A percentile compares a stretch with the other conserved stretches of the same genome.
Conservation (phyloP, 1,140 invertebrate species). For the Leptinotarsa texana region DNA sequence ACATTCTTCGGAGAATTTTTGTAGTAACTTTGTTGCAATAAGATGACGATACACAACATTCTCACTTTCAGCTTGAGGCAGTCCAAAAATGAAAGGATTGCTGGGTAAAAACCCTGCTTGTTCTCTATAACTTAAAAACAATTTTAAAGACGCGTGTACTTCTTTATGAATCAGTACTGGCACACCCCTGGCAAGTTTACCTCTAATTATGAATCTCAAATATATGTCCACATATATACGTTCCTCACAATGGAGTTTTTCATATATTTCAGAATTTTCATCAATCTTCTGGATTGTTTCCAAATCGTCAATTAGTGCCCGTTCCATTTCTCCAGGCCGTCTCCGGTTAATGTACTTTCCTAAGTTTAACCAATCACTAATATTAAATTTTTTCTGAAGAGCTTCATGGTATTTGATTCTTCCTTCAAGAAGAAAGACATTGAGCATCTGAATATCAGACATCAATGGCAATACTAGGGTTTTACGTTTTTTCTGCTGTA, state of each 20-base stretch:
- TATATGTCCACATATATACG: neutral
- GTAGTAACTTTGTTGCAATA: neutral
- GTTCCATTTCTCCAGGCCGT: neutral
- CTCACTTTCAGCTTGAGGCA: neutral
- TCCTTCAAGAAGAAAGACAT: neutral
- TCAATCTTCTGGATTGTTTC: neutral
- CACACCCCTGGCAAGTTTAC: neutral
- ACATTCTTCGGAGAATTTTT: conserved; percentile 9
- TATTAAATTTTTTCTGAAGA: neutral
- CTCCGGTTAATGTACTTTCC: neutral
- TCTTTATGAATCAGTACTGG: conserved; percentile 1
- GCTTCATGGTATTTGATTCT: conserved; percentile 1
- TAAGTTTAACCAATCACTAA: neutral
- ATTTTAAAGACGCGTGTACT: neutral
- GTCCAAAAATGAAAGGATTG: conserved; percentile 7
- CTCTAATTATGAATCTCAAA: neutral
- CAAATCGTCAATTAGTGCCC: neutral
- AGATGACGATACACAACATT: neutral
- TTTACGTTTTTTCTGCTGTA: neutral
- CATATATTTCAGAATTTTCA: conserved; percentile 5
- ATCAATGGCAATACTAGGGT: neutral
- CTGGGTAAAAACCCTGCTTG: neutral
- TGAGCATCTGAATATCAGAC: neutral
- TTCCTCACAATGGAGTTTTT: neutral
- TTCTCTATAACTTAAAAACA: neutral